Percentiles rank a stretch among this genome's conserved stretches.
These are phyloP conservation scores for Hydraecia micacea DNA, from an alignment of 2,888 invertebrate genomes.

Conservation along the genomic window DNA sequence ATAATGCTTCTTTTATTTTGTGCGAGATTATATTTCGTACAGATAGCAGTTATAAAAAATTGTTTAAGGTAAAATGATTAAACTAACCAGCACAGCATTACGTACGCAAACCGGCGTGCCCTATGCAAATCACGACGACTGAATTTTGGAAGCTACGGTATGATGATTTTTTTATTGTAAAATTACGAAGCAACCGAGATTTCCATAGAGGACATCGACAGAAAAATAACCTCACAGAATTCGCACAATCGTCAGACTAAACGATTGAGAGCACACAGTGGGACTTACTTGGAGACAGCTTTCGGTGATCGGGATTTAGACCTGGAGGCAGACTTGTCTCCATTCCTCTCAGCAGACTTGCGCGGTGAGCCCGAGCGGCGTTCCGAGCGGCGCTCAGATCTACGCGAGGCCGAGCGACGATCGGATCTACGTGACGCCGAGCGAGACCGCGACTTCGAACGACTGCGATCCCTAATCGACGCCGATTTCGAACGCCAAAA, in stretches of 20 bases:
- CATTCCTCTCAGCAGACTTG: constrained; percentile 74
- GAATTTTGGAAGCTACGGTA: neutral
- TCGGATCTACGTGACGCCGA: constrained; percentile 58
- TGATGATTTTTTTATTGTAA: neutral
- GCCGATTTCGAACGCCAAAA: constrained; percentile 66
- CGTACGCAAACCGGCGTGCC: constrained; percentile 4
- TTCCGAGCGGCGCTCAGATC: constrained; percentile 75
- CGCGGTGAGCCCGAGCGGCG: constrained; percentile 73
- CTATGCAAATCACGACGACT: constrained; percentile 10
- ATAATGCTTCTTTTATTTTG: constrained; percentile 67
- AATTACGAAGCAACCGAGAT: neutral
- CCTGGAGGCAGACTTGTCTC: constrained; percentile 75
- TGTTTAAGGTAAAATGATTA: neutral
- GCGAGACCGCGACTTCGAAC: constrained; percentile 79
- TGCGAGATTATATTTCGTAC: constrained; percentile 73
- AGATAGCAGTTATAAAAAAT: constrained; percentile 1
- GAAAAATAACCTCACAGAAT: constrained; percentile 73
- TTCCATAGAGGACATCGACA: constrained; percentile 11
- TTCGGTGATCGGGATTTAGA: constrained; percentile 89
- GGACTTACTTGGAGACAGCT: constrained; percentile 82
- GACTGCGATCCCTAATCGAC: constrained; percentile 84
- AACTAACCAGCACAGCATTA: constrained; percentile 26
- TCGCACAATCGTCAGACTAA: constrained; percentile 73
- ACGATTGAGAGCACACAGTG: constrained; percentile 78
- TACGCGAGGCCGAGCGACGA: constrained; percentile 74